Evolutionary conservation across 2,888 invertebrate species (phyloP).

Genomic region (Dryocosmus kuriphilus): DNA sequence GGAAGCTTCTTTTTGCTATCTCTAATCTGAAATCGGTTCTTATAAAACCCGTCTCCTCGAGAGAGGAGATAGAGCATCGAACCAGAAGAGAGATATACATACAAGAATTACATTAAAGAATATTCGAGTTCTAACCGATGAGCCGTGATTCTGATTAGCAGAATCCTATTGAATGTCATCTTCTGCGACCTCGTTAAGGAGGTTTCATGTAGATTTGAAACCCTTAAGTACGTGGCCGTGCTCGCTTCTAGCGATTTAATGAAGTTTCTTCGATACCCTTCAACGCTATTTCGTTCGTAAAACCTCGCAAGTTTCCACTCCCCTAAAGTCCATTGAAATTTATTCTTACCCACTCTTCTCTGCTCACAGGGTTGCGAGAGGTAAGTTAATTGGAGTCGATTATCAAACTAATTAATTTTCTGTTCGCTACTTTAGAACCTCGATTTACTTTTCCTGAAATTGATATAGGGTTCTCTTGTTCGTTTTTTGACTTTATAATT

Average conservation of each 20-base stretch:
- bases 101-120: constrained; percentile 37
- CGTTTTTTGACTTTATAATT: background rate
- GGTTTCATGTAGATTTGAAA: background rate
- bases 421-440: background rate
- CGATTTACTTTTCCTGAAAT: background rate
- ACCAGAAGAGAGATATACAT: constrained; percentile 56
- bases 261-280: background rate
- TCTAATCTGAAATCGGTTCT: constrained; percentile 38
- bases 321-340: background rate
- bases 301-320: background rate
- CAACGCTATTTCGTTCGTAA: background rate
- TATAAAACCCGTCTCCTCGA: constrained; percentile 46
- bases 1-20: constrained; percentile 39
- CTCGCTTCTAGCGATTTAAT: constrained; percentile 3
- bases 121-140: constrained; percentile 46
- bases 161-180: constrained; percentile 42
- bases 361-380: background rate
- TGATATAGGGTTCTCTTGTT: background rate
- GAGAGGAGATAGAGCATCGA: constrained; percentile 52
- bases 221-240: background rate
- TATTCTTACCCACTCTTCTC: background rate
- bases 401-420: background rate
- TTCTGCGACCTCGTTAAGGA: background rate
- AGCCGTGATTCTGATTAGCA: constrained; percentile 52
- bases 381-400: background rate